Evolutionary conservation across 2,113 vertebrate genomes (phyloP).

Genomic region (Cromileptes altivelis): DNA sequence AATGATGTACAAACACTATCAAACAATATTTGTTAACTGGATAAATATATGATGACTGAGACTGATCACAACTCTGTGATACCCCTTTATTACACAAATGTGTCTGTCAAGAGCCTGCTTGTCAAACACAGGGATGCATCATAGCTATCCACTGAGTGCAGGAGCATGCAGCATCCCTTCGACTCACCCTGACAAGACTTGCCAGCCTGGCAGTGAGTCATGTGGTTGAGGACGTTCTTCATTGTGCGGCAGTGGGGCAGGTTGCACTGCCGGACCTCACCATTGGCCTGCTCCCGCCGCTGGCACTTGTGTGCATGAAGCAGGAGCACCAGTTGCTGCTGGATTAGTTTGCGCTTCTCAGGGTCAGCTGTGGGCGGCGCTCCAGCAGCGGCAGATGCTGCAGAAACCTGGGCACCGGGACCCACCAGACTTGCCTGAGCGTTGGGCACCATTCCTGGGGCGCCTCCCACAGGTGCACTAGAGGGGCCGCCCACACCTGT

Average conservation of each 20-base stretch:
- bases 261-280: constrained; percentile 96
- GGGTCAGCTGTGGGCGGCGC: constrained; percentile 97
- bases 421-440: constrained; percentile 88
- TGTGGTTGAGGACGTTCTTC: constrained; percentile 99
- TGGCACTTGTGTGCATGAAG: constrained; percentile 99
- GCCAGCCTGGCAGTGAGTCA: constrained; percentile 99
- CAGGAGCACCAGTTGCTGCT: constrained; percentile 97
- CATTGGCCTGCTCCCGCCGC: constrained; percentile 96
- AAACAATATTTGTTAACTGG: not conserved
- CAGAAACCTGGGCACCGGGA: constrained; percentile 71
- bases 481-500: constrained; percentile 76
- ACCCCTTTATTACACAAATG: not conserved
- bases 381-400: constrained; percentile 83
- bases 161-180: not conserved
- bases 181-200: constrained; percentile 96
- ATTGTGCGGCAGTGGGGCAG: constrained; percentile 99
- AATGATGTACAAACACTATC: not conserved
- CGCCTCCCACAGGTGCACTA: constrained; percentile 67
- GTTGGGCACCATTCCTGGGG: constrained; percentile 85
- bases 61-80: too few species aligned
- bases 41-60: not conserved
- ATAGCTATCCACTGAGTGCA: not conserved
- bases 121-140: constrained; percentile 4
- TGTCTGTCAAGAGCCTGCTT: not conserved
- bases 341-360: constrained; percentile 98